Evolutionary conservation across 2,797 vertebrate species (phyloP).

Genomic region (Pipistrellus pipistrellus): DNA sequence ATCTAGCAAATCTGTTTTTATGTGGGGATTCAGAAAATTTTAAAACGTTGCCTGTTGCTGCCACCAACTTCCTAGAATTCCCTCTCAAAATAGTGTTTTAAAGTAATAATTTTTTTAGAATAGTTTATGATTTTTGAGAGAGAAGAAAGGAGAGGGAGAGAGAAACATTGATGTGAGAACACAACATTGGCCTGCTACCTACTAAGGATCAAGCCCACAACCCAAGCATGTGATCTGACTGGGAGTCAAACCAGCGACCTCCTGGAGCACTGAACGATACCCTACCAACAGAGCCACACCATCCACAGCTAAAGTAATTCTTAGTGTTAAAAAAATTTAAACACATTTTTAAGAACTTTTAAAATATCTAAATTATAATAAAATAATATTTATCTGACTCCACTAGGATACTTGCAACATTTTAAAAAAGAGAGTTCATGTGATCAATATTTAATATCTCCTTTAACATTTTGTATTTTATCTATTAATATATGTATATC

Average conservation of each 20-base stretch:
- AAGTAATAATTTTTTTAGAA: background rate
- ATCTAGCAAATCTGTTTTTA: background rate
- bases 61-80: background rate
- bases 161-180: no score
- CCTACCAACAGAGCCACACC: no score
- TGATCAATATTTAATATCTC: background rate
- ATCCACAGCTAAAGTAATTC: background rate
- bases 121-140: no score
- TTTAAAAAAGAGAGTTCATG: background rate
- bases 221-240: no score
- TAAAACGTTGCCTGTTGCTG: background rate
- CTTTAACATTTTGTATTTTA: background rate
- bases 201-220: no score
- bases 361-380: constrained; percentile 31
- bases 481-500: background rate
- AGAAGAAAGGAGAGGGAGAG: no score
- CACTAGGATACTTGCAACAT: background rate
- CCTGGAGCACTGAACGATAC: no score
- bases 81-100: background rate
- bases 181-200: no score
- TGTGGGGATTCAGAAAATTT: background rate
- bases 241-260: no score
- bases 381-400: constrained; percentile 2
- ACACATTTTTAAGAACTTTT: background rate
- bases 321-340: background rate